A percentile compares a stretch with the other conserved stretches of the same genome.
These are phyloP conservation scores for Hephaestus fuliginosus DNA, from an alignment of 2,797 vertebrate species.

Conservation along the genomic window DNA sequence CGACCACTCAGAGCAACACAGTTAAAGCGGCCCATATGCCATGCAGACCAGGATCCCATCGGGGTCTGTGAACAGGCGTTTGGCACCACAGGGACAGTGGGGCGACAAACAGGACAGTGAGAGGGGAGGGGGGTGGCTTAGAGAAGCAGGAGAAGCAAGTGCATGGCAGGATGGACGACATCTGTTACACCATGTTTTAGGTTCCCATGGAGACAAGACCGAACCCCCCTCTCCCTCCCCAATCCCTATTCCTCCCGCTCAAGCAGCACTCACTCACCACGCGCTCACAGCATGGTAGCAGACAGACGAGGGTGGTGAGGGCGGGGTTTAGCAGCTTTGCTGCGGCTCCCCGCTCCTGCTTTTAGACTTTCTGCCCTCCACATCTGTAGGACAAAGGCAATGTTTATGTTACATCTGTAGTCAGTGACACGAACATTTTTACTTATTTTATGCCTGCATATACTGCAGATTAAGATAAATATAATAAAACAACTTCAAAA, in stretches of 20 bases:
- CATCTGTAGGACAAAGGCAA: conserved; percentile 99
- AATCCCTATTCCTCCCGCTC: conserved; percentile 46
- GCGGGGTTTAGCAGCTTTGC: conserved; percentile 94
- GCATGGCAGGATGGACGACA: conserved; percentile 77
- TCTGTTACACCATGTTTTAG: conserved; percentile 79
- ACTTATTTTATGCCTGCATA: conserved; percentile 33
- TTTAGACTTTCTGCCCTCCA: conserved; percentile 99
- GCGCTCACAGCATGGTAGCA: conserved; percentile 92
- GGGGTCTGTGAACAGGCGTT: conserved; percentile 49
- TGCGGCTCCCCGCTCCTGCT: conserved; percentile 95
- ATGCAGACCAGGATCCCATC: conserved; percentile 64
- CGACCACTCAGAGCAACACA: conserved; percentile 33
- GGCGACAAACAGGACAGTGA: conserved; percentile 46
- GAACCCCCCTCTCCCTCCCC: conserved; percentile 52
- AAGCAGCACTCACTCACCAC: conserved; percentile 92
- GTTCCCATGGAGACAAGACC: conserved; percentile 89
- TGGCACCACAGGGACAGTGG: conserved; percentile 61
- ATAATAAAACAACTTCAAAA: conserved; percentile 56
- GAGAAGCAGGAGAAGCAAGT: conserved; percentile 62
- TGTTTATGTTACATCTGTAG: conserved; percentile 86
- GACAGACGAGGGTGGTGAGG: conserved; percentile 81
- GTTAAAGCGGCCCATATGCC: conserved; percentile 64
- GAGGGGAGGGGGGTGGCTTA: conserved; percentile 21
- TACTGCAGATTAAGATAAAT: conserved; percentile 50
- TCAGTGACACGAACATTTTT: conserved; percentile 34